Conservation (phyloP, 2,888 invertebrate species). For the Adineta ricciae region DNA sequence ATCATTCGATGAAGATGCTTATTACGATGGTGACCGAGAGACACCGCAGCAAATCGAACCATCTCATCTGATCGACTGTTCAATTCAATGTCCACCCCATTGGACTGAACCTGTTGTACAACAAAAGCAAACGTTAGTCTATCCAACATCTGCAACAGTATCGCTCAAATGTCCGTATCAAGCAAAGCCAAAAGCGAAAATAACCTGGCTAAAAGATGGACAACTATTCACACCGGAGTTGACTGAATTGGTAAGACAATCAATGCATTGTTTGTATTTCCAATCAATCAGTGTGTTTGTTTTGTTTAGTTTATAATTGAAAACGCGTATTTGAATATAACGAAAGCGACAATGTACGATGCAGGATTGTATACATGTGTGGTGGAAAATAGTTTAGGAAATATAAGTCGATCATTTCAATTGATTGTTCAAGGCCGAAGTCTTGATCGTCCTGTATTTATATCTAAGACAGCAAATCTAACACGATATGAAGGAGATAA, state of each 20-base stretch:
- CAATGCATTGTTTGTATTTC: background rate
- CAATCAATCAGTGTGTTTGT: background rate
- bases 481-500: constrained; percentile 32
- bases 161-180: background rate
- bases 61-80: background rate
- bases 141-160: background rate
- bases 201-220: constrained; percentile 14
- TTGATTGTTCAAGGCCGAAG: constrained; percentile 10
- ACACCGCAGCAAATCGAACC: background rate
- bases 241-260: background rate
- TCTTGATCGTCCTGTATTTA: constrained; percentile 25
- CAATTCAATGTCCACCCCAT: background rate
- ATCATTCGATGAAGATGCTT: background rate
- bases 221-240: background rate
- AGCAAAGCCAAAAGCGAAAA: background rate
- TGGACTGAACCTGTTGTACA: constrained; percentile 9
- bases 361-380: background rate
- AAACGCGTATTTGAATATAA: background rate
- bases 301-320: background rate
- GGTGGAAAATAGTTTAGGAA: constrained; percentile 9
- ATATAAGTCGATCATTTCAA: constrained; percentile 19
- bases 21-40: constrained; percentile 4
- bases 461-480: constrained; percentile 19
- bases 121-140: constrained; percentile 20
- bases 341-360: constrained; percentile 18